Evolutionary conservation across 2,888 invertebrate genomes (phyloP).

Genomic region (Opisthograptis luteolata): DNA sequence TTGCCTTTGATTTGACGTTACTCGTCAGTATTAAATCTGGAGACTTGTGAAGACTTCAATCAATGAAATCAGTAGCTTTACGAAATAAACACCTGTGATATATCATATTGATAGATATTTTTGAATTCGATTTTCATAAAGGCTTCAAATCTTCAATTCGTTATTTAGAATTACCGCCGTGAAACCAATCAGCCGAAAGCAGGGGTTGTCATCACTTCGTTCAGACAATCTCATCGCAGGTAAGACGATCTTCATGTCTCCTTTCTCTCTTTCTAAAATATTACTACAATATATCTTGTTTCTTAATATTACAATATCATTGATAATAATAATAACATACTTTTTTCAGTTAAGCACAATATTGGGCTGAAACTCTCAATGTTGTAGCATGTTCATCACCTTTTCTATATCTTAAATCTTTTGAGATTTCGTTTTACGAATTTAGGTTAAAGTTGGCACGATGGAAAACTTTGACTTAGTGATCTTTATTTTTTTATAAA

Average conservation of each 20-base stretch:
- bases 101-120: no score
- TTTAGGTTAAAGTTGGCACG: conserved; percentile 13
- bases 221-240: conserved; percentile 94
- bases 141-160: not conserved
- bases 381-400: conserved; percentile 65
- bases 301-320: no score
- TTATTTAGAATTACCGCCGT: conserved; percentile 72
- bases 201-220: conserved; percentile 96
- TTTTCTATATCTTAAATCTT: conserved; percentile 26
- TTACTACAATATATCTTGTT: no score
- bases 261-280: no score
- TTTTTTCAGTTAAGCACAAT: conserved; percentile 50
- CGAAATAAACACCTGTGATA: no score
- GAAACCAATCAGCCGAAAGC: conserved; percentile 86
- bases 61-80: no score
- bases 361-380: conserved; percentile 63
- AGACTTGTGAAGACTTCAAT: no score
- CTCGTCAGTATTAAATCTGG: no score
- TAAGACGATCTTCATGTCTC: conserved; percentile 56
- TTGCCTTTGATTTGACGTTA: no score
- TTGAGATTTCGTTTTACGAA: conserved; percentile 10
- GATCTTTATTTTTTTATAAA: not conserved
- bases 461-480: not conserved
- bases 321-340: conserved; percentile 38
- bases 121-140: no score